Conservation (phyloP, 2,797 vertebrate genomes). For the Tenualosa thibaudeaui region DNA sequence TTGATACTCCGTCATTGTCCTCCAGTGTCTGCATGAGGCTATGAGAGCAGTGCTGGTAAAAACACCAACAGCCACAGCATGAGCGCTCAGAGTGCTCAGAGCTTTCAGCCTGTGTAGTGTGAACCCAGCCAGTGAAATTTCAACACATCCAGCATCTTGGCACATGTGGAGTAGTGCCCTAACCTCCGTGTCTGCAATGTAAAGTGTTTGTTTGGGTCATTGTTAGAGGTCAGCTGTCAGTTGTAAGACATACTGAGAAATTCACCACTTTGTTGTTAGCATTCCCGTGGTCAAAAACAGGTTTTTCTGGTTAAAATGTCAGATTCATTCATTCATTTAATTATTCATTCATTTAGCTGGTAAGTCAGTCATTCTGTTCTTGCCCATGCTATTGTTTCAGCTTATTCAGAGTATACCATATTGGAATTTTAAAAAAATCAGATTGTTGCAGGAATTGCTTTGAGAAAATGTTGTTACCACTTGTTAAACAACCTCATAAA, state of each 20-base stretch:
- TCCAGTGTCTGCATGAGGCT: neutral
- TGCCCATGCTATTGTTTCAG: neutral
- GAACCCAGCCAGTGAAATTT: neutral
- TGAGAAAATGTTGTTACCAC: neutral
- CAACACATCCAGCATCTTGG: neutral
- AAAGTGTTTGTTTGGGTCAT: neutral
- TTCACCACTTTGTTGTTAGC: neutral
- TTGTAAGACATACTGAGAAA: neutral
- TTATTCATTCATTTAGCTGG: too few relatives aligned
- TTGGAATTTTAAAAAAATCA: neutral
- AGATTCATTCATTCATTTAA: neutral
- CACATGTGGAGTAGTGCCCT: neutral
- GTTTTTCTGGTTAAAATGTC: neutral
- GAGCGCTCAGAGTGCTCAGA: neutral
- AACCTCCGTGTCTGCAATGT: neutral
- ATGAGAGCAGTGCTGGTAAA: neutral
- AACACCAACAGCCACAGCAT: neutral
- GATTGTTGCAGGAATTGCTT: neutral
- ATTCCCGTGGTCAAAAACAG: neutral
- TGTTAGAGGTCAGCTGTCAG: neutral
- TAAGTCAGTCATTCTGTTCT: too few relatives aligned
- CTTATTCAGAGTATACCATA: neutral
- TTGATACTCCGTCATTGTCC: slow-evolving; percentile 4
- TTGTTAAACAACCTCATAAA: slow-evolving; percentile 44
- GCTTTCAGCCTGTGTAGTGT: neutral